Evolutionary conservation across 2,113 vertebrate genomes (phyloP), one percentile per base, ranked within the genome.

Genomic region (Hymenochirus boettgeri): DNA sequence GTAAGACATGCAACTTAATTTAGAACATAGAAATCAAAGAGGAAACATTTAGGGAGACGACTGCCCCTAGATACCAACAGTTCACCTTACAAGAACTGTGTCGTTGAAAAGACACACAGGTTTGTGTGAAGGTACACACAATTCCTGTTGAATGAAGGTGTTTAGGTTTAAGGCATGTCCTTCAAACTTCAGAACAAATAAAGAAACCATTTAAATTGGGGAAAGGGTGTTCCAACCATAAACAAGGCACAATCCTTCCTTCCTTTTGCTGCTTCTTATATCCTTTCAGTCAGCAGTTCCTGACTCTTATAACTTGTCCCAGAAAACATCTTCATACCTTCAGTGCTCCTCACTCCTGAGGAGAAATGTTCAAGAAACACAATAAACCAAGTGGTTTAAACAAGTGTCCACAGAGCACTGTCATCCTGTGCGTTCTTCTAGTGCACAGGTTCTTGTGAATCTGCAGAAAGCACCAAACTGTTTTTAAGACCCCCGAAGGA

Each of bases 401-500:
- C 55, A 52, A 69, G 47, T 45, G 56, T 60, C 65, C 33, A 57
- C 19, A 45, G 22, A 31, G 33, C 46, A 42, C 33, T 55, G 46
- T 19, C 55, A 42, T 46, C 46, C 29, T 11, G 54, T 13, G 54
- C n/a, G 29, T 59, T 35, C 33, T 24, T 60, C 51, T 48, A 60
- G 56, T 25, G 48, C 65, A 69, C 78, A 82, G 79, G 71, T 71
- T 56, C 76, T 81, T 80, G 83, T 72, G 77, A 65, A 79, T 76
- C 76, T 69, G 65, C 33, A 69, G 65, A 80, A 79, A 90, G 88
- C 88, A 90, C 88, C 88, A 84, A 85, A 85, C 85, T 78, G 79
- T 67, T 79, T 84, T 75, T 70, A 76, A 75, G 70, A 56, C 57
- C 64, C 29, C 33, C 18, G 18, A 13, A 21, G 35, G 55, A 58